Base-by-base conservation (phyloP, 2,113 vertebrate genomes). In the rabbit (Oryctolagus cuniculus) region DNA sequence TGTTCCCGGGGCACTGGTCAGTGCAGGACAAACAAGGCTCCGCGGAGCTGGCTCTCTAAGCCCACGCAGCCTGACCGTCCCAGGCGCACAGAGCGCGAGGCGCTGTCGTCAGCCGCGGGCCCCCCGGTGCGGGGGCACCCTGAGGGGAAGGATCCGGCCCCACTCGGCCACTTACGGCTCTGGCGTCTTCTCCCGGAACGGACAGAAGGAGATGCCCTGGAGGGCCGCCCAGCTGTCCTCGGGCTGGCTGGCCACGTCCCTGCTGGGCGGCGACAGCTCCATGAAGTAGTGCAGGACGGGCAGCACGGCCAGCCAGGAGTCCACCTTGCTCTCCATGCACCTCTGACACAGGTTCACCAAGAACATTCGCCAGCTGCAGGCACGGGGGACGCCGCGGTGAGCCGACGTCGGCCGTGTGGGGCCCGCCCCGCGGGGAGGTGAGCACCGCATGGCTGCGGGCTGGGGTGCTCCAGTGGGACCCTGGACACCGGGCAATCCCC, bases 211-310 rank as follows among this genome's bases (percentile, higher is more conserved):
- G 79, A 98, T 70, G 1, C 96, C 97, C 83, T 98, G 95, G 10
- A 99, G 97, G 80, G 99, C 99, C 8, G 99, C 98, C 99, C 99
- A 99, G 11, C 11, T 0, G 4, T 90, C 98, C 85, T 95, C 98
- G 0, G 0, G 27, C 66, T 97, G 83, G 10, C 7, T 6, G 21
- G 10, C 31, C 2, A 6, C 1, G 53, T 29, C 67, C 78, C 22
- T 36, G 4, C 34, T 11, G 1, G 6, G 69, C 0, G 78, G 87
- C 12, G 5, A 0, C 15, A 61, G 84, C 58, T 27, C 15, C 89
- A 19, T 6, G 10, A 96, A 82, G 24, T 61, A 69, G 87, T 98
- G 98, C 87, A 98, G 90, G 12, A 98, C 78, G 0, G 98, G 98
- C 53, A 98, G 94, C 36, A 78, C 7, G 94, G 97, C 97, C 58